phyloP scores from a whole-genome alignment of 2,113 vertebrate genomes.

The Motacilla alba region DNA sequence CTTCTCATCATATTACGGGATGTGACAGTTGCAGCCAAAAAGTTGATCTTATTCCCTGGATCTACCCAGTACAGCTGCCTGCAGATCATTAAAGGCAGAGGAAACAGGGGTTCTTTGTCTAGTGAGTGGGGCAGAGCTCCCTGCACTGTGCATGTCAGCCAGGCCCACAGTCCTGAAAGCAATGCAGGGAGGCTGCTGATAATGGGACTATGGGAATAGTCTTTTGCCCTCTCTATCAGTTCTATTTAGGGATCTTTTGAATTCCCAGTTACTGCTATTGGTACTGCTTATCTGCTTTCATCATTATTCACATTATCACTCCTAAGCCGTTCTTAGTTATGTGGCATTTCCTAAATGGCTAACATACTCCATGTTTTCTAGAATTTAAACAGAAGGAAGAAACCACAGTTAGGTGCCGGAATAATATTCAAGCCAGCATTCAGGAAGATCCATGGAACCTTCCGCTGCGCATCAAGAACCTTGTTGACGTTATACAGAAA shows the following conservation, averaged over 20 bases:
- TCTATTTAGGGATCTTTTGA: not conserved
- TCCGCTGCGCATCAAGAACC: constrained; percentile 87
- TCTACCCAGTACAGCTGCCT: fast-evolving
- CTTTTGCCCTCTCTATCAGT: not conserved
- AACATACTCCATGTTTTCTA: constrained; percentile 50
- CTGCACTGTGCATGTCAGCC: not conserved
- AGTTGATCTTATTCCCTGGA: not conserved
- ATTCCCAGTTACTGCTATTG: not conserved
- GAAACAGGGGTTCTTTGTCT: not conserved
- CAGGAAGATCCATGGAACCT: constrained; percentile 99
- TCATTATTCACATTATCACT: not conserved
- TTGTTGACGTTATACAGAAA: constrained; percentile 92
- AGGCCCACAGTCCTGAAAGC: not conserved
- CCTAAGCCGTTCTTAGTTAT: not conserved
- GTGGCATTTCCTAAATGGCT: not conserved
- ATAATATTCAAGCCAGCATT: constrained; percentile 91
- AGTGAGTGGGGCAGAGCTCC: not conserved
- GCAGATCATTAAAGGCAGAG: not conserved
- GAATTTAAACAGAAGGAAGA: constrained; percentile 95
- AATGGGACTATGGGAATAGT: not conserved
- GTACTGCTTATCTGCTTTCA: not conserved
- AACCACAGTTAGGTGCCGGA: constrained; percentile 83
- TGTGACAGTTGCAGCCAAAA: not conserved
- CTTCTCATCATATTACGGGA: not conserved
- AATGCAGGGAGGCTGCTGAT: not conserved